Percentiles rank a stretch among this genome's conserved stretches.
Evolutionary conservation across 2,888 invertebrate genomes (phyloP).

Genomic region (Aquatica leii): DNA sequence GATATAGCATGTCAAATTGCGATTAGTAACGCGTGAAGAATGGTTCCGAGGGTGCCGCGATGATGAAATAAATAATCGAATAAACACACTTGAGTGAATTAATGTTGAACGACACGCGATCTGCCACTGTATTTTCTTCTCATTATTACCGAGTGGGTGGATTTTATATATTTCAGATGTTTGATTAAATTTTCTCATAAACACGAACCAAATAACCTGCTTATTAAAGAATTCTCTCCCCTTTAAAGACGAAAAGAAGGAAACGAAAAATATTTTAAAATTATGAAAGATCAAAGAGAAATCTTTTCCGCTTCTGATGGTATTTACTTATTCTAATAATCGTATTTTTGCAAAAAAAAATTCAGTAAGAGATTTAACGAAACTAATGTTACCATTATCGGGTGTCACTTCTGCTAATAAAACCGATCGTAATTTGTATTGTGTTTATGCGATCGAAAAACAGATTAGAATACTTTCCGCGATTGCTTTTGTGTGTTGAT

Average conservation of each 20-base stretch:
- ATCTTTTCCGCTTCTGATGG: too few species aligned
- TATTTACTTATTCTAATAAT: too few species aligned
- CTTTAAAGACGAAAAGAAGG: too few species aligned
- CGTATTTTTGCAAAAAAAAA: too few species aligned
- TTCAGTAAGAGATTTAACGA: too few species aligned
- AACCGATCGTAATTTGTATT: too few species aligned
- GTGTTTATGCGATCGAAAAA: constrained; percentile 2
- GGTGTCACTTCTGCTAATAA: too few species aligned
- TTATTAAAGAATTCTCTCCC: too few species aligned
- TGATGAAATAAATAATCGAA: constrained; percentile 60
- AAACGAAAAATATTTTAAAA: too few species aligned
- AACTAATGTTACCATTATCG: too few species aligned
- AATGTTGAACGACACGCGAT: constrained; percentile 57
- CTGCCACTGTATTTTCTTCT: constrained; percentile 52
- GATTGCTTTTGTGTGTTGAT: not conserved
- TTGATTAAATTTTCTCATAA: constrained; percentile 26
- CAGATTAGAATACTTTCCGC: not conserved
- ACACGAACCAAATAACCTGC: too few species aligned
- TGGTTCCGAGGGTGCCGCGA: constrained; percentile 50
- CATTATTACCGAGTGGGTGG: constrained; percentile 66
- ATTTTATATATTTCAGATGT: constrained; percentile 52
- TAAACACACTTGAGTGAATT: constrained; percentile 59
- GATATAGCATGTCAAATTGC: constrained; percentile 60
- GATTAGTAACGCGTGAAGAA: constrained; percentile 60
- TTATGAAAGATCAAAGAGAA: too few species aligned